Base-by-base conservation (phyloP, 2,113 vertebrate species). In the Atractosteus spatula region DNA sequence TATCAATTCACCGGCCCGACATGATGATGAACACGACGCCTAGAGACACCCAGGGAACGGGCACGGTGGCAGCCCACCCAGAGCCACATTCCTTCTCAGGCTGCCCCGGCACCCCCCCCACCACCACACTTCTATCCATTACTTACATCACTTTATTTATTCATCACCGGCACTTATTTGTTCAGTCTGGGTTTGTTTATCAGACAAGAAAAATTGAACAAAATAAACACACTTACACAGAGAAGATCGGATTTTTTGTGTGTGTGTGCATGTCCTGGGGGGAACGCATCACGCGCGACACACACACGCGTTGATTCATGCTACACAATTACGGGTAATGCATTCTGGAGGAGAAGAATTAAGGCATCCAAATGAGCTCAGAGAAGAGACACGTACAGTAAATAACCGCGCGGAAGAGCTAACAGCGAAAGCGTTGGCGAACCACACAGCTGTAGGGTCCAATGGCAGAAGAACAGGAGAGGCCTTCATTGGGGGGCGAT, bases 21-120 rank as follows among this genome's bases (percentile, higher is more conserved):
- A 93, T 83, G 68, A 85, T 93, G 93, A 94, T 93, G 80, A 92
- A 94, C 90, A 79, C 83, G 85, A 85, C 82, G 90, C 93, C 92
- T 88, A 81, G 71, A 92, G 91, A 92, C 88, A 89, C 89, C 89
- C 87, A 83, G 87, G 51, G 72, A 72, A 90, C 89, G 91, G 89
- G 88, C 86, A 87, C 87, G 89, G 86, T 87, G 88, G 84, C 89
- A 86, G 87, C 86, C 90, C 87, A 81, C 85, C 87, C 82, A 68
- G 68, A 17, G 62, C 66, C 55, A 59, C 62, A 47, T 42, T 69
- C 59, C 57, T 17, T 75, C 71, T 56, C 29, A 69, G 45, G 69
- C 71, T 41, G 45, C 68, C 72, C 67, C 72, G 51, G 59, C 66
- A 69, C 41, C 61, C 41, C 41, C 67, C 78, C 79, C 85, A 83